phyloP scores from a whole-genome alignment of 2,797 vertebrate species.

The Crenichthys baileyi region DNA sequence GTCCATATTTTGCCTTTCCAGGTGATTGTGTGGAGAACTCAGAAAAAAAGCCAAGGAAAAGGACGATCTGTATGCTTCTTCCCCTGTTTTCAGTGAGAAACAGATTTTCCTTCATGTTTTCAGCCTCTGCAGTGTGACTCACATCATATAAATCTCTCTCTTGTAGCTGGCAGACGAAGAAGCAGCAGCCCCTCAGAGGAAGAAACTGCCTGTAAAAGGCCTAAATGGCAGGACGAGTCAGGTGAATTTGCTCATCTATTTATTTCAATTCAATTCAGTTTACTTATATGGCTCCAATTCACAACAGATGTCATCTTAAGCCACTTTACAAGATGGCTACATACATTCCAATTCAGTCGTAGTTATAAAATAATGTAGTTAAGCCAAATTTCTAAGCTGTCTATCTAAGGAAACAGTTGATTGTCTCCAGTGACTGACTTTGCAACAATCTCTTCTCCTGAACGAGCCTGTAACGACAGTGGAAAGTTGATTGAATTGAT shows the following conservation, averaged over 20 bases:
- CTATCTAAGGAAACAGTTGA: background rate
- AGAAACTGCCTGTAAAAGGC: conserved; percentile 75
- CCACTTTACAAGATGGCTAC: background rate
- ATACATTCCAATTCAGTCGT: background rate
- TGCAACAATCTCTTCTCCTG: background rate
- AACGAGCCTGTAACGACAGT: background rate
- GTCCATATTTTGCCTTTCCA: conserved; percentile 40
- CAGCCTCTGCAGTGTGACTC: conserved; percentile 6
- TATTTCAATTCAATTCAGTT: background rate
- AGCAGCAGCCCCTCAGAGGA: conserved; percentile 76
- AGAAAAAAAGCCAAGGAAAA: conserved; percentile 73
- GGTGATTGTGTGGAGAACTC: conserved; percentile 80
- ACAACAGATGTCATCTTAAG: background rate
- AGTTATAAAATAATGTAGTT: background rate
- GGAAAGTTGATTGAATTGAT: background rate
- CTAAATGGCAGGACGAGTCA: conserved; percentile 64
- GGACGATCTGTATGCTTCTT: conserved; percentile 66
- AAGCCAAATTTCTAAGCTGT: background rate
- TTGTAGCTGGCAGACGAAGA: conserved; percentile 64
- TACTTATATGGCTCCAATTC: background rate
- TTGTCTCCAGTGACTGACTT: background rate
- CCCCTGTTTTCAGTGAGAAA: background rate
- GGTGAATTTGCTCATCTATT: conserved; percentile 63
- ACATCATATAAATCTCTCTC: background rate
- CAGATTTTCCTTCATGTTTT: background rate